Evolutionary conservation across 2,888 invertebrate genomes (phyloP).

Genomic region (Actias luna): DNA sequence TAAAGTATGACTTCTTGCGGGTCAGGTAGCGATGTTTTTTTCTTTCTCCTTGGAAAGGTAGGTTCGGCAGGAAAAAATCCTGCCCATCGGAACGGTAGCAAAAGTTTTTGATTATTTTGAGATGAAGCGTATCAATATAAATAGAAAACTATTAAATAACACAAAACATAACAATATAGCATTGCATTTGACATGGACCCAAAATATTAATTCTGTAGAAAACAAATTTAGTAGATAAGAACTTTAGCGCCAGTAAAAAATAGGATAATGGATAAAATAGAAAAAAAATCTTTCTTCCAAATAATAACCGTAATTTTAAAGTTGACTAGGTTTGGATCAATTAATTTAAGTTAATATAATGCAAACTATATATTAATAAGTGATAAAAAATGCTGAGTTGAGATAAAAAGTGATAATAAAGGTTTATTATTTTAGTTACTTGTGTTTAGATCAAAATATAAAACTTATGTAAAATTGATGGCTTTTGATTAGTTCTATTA

Average conservation of each 20-base stretch:
- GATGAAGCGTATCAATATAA: slow-evolving; percentile 66
- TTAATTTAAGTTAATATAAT: not conserved
- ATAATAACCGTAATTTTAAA: not conserved
- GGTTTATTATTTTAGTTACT: too few relatives aligned
- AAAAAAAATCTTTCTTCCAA: not conserved
- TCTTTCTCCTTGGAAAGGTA: slow-evolving; percentile 39
- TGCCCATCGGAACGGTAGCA: slow-evolving; percentile 71
- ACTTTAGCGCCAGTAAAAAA: slow-evolving; percentile 61
- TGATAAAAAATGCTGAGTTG: too few relatives aligned
- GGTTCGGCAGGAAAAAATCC: slow-evolving; percentile 45
- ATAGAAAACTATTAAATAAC: slow-evolving; percentile 68
- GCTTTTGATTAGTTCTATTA: too few relatives aligned
- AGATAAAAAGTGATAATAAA: not conserved
- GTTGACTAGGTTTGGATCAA: not conserved
- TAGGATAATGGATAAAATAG: not conserved
- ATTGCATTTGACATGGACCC: slow-evolving; percentile 45
- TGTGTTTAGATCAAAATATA: too few relatives aligned
- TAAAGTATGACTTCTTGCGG: slow-evolving; percentile 50
- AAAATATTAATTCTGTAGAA: slow-evolving; percentile 45
- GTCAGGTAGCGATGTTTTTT: slow-evolving; percentile 65
- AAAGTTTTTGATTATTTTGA: slow-evolving; percentile 61
- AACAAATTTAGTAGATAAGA: slow-evolving; percentile 35
- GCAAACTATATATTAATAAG: not conserved
- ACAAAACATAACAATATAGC: slow-evolving; percentile 47
- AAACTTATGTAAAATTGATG: too few relatives aligned